Conservation (phyloP, 2,797 vertebrate species). For the Clarias fuscus region DNA sequence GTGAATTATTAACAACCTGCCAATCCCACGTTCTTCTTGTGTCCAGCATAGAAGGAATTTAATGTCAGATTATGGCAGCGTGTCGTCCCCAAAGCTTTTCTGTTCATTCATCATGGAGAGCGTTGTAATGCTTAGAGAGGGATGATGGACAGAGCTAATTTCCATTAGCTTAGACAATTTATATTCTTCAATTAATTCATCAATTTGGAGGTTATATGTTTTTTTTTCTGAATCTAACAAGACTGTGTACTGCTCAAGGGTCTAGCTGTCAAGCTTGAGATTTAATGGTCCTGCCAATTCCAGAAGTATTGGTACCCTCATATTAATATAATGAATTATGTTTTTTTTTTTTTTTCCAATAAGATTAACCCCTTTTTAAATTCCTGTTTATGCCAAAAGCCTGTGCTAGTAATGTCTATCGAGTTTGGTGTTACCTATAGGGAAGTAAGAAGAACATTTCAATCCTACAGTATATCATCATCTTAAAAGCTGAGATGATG, state of each 20-base stretch:
- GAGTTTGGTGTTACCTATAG: neutral
- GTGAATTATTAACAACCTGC: constrained; percentile 63
- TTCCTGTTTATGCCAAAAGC: neutral
- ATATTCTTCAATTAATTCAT: neutral
- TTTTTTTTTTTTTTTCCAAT: neutral
- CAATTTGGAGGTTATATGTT: too few species aligned
- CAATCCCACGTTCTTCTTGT: constrained; percentile 56
- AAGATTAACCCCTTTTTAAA: neutral
- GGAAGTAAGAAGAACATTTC: neutral
- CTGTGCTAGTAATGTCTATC: neutral
- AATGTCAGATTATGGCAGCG: constrained; percentile 42
- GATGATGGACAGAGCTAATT: neutral
- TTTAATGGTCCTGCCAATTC: neutral
- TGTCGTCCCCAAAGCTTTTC: constrained; percentile 26
- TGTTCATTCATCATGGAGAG: too few species aligned
- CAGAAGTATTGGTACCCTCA: neutral
- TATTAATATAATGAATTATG: neutral
- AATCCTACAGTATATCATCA: neutral
- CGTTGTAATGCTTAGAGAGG: neutral
- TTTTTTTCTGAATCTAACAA: neutral
- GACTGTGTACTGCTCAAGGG: neutral
- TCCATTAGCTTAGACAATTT: neutral
- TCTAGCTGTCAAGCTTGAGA: neutral
- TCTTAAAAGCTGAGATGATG: neutral
- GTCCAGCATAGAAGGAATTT: constrained; percentile 59